Conservation (phyloP, 2,888 invertebrate genomes). For the Torymus aiolomorphi region DNA sequence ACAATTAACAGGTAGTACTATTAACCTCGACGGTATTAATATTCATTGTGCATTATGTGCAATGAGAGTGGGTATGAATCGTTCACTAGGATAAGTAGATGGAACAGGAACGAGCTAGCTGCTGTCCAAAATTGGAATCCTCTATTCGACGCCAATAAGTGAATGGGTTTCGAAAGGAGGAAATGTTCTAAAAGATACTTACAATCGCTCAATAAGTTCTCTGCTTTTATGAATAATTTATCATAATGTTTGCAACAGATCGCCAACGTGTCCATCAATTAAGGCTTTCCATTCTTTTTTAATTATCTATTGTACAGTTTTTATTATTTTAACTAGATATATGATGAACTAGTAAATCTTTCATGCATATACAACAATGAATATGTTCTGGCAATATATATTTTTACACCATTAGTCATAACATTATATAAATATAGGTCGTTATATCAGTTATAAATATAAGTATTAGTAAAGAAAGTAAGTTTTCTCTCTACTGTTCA, state of each 20-base stretch:
- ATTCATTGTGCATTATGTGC: conserved; percentile 68
- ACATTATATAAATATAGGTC: no score
- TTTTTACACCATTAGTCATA: no score
- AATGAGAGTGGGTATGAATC: conserved; percentile 61
- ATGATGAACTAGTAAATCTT: no score
- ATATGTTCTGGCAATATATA: no score
- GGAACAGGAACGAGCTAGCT: conserved; percentile 59
- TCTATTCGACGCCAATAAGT: conserved; percentile 7
- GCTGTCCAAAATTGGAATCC: no score
- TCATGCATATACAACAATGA: no score
- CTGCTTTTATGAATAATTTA: conserved; percentile 3
- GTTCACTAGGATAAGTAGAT: conserved; percentile 59
- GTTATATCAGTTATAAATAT: no score
- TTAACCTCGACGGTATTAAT: conserved; percentile 69
- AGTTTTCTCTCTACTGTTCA: no score
- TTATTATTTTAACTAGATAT: background rate
- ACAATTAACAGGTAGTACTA: conserved; percentile 67
- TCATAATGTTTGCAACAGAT: no score
- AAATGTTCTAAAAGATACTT: conserved; percentile 15
- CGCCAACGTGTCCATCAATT: no score
- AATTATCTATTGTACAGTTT: background rate
- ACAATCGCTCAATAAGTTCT: background rate
- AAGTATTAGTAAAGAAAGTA: no score
- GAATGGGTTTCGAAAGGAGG: conserved; percentile 18
- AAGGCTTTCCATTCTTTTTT: background rate